A percentile compares a stretch with the other conserved stretches of the same genome.
Evolutionary conservation across 2,113 vertebrate species (phyloP).

Genomic region (Orycteropus afer): DNA sequence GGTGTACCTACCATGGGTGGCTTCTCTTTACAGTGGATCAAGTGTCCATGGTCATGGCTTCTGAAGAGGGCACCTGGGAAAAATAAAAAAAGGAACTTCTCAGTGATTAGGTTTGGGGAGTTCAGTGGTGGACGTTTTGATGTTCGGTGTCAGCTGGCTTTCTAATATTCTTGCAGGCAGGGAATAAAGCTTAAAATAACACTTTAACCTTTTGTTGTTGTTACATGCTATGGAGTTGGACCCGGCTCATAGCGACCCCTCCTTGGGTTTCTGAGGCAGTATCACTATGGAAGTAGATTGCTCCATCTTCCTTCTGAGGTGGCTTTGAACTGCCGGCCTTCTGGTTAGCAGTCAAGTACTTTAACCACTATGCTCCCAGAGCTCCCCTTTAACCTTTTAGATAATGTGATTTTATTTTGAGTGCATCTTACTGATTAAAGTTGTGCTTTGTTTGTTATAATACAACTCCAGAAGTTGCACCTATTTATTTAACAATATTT

Average conservation of each 20-base stretch:
- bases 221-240: too few relatives aligned
- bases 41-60: neutral
- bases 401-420: neutral
- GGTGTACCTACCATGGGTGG: neutral
- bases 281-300: too few relatives aligned
- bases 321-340: too few relatives aligned
- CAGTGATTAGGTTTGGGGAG: neutral
- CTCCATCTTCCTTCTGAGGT: too few relatives aligned
- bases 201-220: neutral
- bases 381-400: too few relatives aligned
- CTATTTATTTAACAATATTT: neutral
- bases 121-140: neutral
- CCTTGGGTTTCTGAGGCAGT: too few relatives aligned
- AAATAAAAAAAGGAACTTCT: neutral
- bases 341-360: too few relatives aligned
- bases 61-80: neutral
- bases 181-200: neutral
- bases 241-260: too few relatives aligned
- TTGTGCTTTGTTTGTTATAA: neutral
- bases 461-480: neutral
- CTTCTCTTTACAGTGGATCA: neutral
- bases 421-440: neutral
- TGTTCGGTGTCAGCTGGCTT: neutral
- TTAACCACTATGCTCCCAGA: too few relatives aligned
- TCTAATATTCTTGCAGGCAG: neutral